phyloP scores from a whole-genome alignment of 2,797 vertebrate species.

The Adrianichthys oophorus region DNA sequence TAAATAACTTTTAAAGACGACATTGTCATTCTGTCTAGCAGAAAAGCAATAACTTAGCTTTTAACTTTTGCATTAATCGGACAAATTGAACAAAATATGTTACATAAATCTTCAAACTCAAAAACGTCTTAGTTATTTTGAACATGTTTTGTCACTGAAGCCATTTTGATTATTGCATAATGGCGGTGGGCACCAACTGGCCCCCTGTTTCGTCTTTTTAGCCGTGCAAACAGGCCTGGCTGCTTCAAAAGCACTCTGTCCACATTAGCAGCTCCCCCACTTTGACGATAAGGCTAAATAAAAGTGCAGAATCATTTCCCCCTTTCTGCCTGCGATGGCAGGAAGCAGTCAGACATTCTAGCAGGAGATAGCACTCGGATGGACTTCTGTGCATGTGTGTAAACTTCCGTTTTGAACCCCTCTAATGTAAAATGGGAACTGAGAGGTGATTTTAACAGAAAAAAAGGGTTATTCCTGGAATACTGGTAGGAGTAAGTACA shows the following conservation, averaged over 20 bases:
- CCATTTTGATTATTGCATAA: conserved; percentile 16
- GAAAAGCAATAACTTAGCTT: too few species aligned
- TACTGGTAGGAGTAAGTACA: conserved; percentile 20
- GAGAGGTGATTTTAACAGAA: conserved; percentile 23
- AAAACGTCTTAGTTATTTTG: too few species aligned
- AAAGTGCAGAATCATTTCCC: conserved; percentile 65
- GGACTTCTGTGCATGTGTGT: conserved; percentile 21
- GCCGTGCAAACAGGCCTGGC: conserved; percentile 65
- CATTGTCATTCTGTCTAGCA: too few species aligned
- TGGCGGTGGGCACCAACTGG: conserved; percentile 33
- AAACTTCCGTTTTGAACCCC: conserved; percentile 32
- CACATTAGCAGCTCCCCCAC: conserved; percentile 70
- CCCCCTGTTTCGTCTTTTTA: conserved; percentile 29
- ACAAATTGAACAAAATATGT: too few species aligned
- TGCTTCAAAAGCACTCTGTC: conserved; percentile 76
- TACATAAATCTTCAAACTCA: too few species aligned
- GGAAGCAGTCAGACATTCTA: conserved; percentile 66
- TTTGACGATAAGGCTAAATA: conserved; percentile 71
- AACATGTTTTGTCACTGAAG: too few species aligned
- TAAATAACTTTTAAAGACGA: too few species aligned
- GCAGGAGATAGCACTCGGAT: conserved; percentile 47
- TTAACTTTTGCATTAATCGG: too few species aligned
- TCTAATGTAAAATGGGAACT: conserved; percentile 52
- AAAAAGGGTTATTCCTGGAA: conserved; percentile 46
- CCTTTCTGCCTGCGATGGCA: conserved; percentile 50